Evolutionary conservation across 1,140 invertebrate genomes (phyloP).

Genomic region (Macrobrachium rosenbergii): DNA sequence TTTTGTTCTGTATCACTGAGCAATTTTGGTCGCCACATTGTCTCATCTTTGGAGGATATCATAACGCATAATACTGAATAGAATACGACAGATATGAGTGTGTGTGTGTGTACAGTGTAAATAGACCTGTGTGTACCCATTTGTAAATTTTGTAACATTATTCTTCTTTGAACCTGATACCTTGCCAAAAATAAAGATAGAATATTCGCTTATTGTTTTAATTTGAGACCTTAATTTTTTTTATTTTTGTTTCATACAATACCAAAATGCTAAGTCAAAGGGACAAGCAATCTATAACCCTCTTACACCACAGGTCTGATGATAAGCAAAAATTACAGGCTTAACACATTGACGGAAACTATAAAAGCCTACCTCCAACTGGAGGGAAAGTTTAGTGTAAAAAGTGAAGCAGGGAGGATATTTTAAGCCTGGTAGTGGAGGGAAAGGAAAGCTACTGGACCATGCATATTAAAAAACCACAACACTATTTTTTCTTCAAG

Average conservation of each 20-base stretch:
- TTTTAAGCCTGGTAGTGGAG: no score
- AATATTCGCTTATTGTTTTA: conserved; percentile 1
- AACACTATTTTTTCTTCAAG: no score
- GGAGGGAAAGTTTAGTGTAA: no score
- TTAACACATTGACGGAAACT: no score
- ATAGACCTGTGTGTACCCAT: conserved; percentile 55
- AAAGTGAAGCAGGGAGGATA: no score
- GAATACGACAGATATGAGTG: conserved; percentile 16
- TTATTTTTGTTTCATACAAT: neutral
- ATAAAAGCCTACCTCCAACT: no score
- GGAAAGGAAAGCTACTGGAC: no score
- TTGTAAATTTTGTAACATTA: conserved; percentile 59
- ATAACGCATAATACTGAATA: neutral
- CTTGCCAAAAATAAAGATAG: conserved; percentile 59
- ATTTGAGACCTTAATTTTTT: neutral
- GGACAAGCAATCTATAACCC: no score
- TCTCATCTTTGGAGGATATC: neutral
- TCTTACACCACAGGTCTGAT: no score
- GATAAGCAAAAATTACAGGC: no score
- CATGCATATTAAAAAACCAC: no score
- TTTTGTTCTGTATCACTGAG: neutral
- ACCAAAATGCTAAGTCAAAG: no score
- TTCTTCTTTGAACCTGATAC: conserved; percentile 57
- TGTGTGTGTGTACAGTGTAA: conserved; percentile 49
- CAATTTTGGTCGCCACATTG: conserved; percentile 6